phyloP scores from a whole-genome alignment of 2,797 vertebrate genomes.

The Acrossocheilus fasciatus region DNA sequence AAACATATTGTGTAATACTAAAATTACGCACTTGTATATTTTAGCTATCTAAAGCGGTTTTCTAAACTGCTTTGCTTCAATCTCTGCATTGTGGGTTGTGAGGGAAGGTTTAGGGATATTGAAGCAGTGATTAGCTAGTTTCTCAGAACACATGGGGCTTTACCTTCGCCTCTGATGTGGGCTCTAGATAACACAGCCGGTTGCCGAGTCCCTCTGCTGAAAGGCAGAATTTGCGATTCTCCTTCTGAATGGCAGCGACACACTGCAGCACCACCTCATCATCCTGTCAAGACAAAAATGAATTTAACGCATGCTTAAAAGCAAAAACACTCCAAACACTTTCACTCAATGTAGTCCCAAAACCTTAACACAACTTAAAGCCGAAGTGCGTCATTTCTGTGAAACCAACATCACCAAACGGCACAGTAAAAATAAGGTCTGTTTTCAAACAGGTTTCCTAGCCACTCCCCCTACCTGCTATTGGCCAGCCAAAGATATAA shows the following conservation, averaged over 20 bases:
- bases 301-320: neutral
- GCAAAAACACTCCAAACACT: neutral
- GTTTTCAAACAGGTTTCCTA: conserved; percentile 3
- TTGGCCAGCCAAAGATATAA: neutral
- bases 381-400: neutral
- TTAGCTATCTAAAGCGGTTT: neutral
- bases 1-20: neutral
- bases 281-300: conserved; percentile 81
- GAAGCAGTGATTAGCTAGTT: conserved; percentile 8
- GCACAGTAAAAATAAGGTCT: neutral
- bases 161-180: conserved; percentile 99
- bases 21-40: neutral
- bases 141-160: conserved; percentile 45
- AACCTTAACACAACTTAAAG: neutral
- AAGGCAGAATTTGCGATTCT: conserved; percentile 97
- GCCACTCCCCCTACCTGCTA: neutral
- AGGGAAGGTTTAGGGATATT: conserved; percentile 4
- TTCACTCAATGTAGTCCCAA: neutral
- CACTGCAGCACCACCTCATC: conserved; percentile 99
- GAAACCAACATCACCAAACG: neutral
- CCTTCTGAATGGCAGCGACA: conserved; percentile 90
- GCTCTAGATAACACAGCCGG: conserved; percentile 94
- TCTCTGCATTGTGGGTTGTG: neutral
- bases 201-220: conserved; percentile 96
- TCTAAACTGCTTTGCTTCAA: neutral